Percentiles rank a stretch among this genome's conserved stretches.
phyloP scores from a whole-genome alignment of 2,113 vertebrate species.

The Lepisosteus oculatus region DNA sequence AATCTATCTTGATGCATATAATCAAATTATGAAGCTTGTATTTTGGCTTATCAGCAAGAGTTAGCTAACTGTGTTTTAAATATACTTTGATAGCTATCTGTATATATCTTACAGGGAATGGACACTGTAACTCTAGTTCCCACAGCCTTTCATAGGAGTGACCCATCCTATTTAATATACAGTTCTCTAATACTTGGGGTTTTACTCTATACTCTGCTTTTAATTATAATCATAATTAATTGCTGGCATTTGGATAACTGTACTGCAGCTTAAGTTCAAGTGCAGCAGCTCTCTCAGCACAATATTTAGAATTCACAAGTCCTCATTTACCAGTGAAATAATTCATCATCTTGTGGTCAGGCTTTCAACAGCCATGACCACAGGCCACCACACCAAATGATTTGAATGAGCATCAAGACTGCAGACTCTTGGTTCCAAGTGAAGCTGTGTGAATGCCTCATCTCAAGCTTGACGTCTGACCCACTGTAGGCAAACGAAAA shows the following conservation, averaged over 20 bases:
- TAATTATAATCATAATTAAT: slow-evolving; percentile 22
- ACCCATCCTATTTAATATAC: too few relatives aligned
- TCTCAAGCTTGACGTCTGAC: slow-evolving; percentile 14
- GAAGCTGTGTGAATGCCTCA: background rate
- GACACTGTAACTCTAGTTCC: too few relatives aligned
- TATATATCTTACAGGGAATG: too few relatives aligned
- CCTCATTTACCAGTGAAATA: slow-evolving; percentile 41
- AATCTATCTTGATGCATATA: too few relatives aligned
- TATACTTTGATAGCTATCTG: too few relatives aligned
- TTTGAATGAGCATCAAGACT: slow-evolving; percentile 44
- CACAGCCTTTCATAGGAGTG: too few relatives aligned
- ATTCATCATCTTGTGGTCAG: slow-evolving; percentile 66
- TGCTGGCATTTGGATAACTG: slow-evolving; percentile 4
- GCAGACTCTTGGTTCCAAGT: background rate
- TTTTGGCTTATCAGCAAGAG: too few relatives aligned
- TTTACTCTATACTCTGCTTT: slow-evolving; percentile 3
- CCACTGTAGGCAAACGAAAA: background rate
- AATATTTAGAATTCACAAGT: slow-evolving; percentile 24
- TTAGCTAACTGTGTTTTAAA: too few relatives aligned
- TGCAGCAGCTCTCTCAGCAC: background rate
- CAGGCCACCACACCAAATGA: slow-evolving; percentile 61
- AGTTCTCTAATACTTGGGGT: too few relatives aligned
- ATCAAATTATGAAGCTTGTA: too few relatives aligned
- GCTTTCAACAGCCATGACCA: slow-evolving; percentile 61
- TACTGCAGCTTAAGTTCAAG: slow-evolving; percentile 5